Percentiles rank a stretch among this genome's conserved stretches.
Conservation (phyloP, 2,888 invertebrate genomes). For the Stenoptilia bipunctidactyla region DNA sequence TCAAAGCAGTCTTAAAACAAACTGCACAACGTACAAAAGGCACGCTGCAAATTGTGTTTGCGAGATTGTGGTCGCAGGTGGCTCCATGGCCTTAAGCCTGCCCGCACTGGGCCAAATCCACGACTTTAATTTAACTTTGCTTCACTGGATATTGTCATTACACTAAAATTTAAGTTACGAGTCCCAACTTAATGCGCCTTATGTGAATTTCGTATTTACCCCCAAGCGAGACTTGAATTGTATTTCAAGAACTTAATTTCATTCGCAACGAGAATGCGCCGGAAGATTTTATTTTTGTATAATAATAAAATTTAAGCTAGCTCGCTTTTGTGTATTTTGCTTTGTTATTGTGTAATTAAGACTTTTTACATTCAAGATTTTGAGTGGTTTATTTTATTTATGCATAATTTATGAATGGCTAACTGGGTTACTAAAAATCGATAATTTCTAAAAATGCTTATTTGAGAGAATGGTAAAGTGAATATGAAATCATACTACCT, state of each 20-base stretch:
- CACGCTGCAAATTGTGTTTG: conserved; percentile 57
- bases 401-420: too few species aligned
- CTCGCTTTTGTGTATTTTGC: too few species aligned
- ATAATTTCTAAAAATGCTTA: too few species aligned
- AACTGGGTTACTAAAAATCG: too few species aligned
- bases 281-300: neutral
- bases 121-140: conserved; percentile 67
- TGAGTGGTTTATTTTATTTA: too few species aligned
- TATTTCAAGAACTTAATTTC: conserved; percentile 3
- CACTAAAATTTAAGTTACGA: conserved; percentile 42
- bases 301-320: neutral
- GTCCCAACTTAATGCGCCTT: conserved; percentile 9
- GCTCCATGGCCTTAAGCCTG: conserved; percentile 42
- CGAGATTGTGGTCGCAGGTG: conserved; percentile 51
- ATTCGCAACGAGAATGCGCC: neutral
- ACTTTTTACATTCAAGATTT: too few species aligned
- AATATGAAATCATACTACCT: too few species aligned
- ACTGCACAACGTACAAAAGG: conserved; percentile 45
- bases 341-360: too few species aligned
- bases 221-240: neutral
- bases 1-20: conserved; percentile 17
- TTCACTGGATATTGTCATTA: conserved; percentile 51
- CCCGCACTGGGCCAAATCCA: conserved; percentile 50
- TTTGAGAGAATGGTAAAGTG: too few species aligned
- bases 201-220: neutral